Conservation (phyloP, 2,888 invertebrate genomes). For the Itoplectis maculator region DNA sequence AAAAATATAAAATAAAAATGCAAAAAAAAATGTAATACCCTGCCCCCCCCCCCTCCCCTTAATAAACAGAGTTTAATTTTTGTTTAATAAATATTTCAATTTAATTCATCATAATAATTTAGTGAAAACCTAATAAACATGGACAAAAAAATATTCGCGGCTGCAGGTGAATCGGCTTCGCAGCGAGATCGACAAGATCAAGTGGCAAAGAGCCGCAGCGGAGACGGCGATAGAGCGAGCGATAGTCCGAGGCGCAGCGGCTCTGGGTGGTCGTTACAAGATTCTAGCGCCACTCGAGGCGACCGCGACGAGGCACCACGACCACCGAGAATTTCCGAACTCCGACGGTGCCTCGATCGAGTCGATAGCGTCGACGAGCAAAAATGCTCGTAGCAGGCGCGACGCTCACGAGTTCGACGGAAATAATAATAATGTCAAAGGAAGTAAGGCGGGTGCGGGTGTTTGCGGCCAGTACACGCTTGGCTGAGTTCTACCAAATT, state of each 20-base stretch:
- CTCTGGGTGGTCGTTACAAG: conserved; percentile 70
- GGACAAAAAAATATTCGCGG: background rate
- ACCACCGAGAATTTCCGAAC: conserved; percentile 36
- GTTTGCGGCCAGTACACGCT: conserved; percentile 57
- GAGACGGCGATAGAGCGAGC: conserved; percentile 71
- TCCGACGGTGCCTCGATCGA: conserved; percentile 22
- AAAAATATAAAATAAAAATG: too few relatives aligned
- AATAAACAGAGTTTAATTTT: too few relatives aligned
- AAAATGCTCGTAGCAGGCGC: conserved; percentile 10
- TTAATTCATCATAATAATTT: background rate
- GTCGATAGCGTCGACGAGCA: conserved; percentile 22
- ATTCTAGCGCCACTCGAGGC: conserved; percentile 61
- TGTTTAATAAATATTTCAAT: background rate
- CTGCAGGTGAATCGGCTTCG: conserved; percentile 64
- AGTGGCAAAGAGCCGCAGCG: conserved; percentile 66
- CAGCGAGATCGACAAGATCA: conserved; percentile 66
- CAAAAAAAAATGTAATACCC: too few relatives aligned
- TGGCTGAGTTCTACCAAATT: conserved; percentile 40
- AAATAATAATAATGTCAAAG: conserved; percentile 20
- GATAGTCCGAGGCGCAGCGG: conserved; percentile 69
- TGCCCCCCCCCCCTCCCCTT: too few relatives aligned
- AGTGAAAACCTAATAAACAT: background rate
- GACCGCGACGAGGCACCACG: background rate
- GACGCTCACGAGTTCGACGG: too few relatives aligned
- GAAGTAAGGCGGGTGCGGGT: conserved; percentile 33